Percentiles rank a stretch among this genome's conserved stretches.
Evolutionary conservation across 2,797 vertebrate genomes (phyloP).

Genomic region (Peromyscus melanophrys): DNA sequence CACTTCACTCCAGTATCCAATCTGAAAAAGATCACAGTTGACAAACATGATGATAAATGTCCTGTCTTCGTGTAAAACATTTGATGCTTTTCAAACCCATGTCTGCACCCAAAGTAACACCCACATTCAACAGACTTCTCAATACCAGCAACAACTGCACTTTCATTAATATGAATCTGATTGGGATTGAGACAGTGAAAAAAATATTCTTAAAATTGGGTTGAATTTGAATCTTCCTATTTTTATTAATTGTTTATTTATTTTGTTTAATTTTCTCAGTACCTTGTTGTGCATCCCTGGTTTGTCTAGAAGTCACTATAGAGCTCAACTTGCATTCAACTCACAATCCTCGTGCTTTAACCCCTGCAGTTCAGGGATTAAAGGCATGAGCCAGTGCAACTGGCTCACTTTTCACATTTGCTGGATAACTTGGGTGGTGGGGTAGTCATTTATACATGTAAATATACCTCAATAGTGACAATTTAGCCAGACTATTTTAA

Average conservation of each 20-base stretch:
- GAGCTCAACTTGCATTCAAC: background rate
- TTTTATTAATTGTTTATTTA: background rate
- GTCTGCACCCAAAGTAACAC: background rate
- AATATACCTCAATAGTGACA: background rate
- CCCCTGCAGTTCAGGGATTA: background rate
- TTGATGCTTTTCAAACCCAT: background rate
- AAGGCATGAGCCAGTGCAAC: too few relatives aligned
- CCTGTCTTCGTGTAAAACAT: slow-evolving; percentile 19
- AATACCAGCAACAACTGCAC: background rate
- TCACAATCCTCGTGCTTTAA: too few relatives aligned
- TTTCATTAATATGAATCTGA: background rate
- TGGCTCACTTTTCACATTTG: background rate
- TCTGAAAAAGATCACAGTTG: slow-evolving; percentile 91
- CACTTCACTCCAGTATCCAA: slow-evolving; percentile 99
- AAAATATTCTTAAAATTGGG: background rate
- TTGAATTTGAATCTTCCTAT: background rate
- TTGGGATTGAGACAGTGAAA: background rate
- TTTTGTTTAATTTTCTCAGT: background rate
- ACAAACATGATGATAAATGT: slow-evolving; percentile 67
- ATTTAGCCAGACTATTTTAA: slow-evolving; percentile 47
- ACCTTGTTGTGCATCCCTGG: background rate
- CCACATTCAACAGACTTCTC: slow-evolving; percentile 44
- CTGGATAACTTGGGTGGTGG: background rate
- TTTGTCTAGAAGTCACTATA: background rate
- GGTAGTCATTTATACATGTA: background rate